phyloP scores from a whole-genome alignment of 2,888 invertebrate genomes.

The Boloria selene region DNA sequence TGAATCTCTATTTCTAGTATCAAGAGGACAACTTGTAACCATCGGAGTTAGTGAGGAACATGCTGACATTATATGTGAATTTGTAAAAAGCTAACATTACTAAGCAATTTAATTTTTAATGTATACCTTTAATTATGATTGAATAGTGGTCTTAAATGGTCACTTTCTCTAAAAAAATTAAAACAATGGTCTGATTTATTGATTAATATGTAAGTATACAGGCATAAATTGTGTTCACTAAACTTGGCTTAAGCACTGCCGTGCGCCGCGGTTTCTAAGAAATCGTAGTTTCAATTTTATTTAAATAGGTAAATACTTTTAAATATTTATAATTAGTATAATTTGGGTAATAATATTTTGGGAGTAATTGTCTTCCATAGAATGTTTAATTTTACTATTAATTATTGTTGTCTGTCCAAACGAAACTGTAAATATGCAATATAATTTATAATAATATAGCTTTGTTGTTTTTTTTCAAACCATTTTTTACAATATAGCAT shows the following conservation, averaged over 20 bases:
- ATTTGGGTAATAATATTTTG: constrained; percentile 8
- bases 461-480: not conserved
- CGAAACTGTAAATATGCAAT: constrained; percentile 9
- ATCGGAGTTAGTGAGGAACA: constrained; percentile 67
- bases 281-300: constrained; percentile 3
- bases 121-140: constrained; percentile 11
- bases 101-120: constrained; percentile 14
- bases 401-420: constrained; percentile 5
- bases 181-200: constrained; percentile 11
- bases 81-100: constrained; percentile 53
- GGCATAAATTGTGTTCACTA: constrained; percentile 9
- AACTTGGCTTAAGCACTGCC: constrained; percentile 21
- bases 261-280: constrained; percentile 18
- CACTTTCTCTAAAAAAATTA: not conserved
- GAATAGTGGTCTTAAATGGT: constrained; percentile 10
- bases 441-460: constrained; percentile 7
- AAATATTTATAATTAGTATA: constrained; percentile 16
- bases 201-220: constrained; percentile 9
- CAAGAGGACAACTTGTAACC: constrained; percentile 59
- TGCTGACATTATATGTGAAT: constrained; percentile 61
- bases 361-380: constrained; percentile 8
- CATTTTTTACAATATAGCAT: not conserved
- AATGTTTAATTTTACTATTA: not conserved
- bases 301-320: not conserved
- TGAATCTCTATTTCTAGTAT: constrained; percentile 65